These are phyloP conservation scores for Drosophila nannoptera DNA, from an alignment of 1,140 invertebrate genomes.

Conservation along the genomic window DNA sequence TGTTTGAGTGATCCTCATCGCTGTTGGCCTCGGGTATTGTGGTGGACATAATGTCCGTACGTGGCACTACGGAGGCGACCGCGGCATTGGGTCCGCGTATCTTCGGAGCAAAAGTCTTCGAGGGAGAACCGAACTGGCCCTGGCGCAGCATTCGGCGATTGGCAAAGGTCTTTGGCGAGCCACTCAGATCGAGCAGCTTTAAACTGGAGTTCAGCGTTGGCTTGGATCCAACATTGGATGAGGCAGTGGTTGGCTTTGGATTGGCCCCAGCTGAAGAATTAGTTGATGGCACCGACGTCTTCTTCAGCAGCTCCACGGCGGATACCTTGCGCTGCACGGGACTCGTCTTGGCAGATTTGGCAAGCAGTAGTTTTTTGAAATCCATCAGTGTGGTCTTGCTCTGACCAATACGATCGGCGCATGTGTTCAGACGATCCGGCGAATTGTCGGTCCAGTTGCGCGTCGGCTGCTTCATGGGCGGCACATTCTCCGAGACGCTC, in stretches of 20 bases:
- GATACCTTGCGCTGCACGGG: constrained; percentile 83
- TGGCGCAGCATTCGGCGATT: constrained; percentile 82
- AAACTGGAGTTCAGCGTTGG: constrained; percentile 77
- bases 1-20: constrained; percentile 82
- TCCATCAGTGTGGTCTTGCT: constrained; percentile 86
- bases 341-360: constrained; percentile 81
- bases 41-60: constrained; percentile 89
- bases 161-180: constrained; percentile 84
- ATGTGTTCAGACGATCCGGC: constrained; percentile 81
- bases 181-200: constrained; percentile 82
- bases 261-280: constrained; percentile 1
- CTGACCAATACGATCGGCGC: constrained; percentile 82
- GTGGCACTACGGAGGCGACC: constrained; percentile 85
- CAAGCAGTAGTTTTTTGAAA: constrained; percentile 88
- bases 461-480: constrained; percentile 68
- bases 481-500: constrained; percentile 39
- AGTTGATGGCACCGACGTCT: constrained; percentile 73
- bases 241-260: constrained; percentile 14
- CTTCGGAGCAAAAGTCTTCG: constrained; percentile 82
- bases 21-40: constrained; percentile 90
- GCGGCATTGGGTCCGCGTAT: constrained; percentile 81
- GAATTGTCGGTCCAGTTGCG: constrained; percentile 77
- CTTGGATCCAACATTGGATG: constrained; percentile 37
- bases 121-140: constrained; percentile 80
- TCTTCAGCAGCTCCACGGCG: constrained; percentile 89